Evolutionary conservation across 2,797 vertebrate species (phyloP).

Genomic region (Mustela erminea): DNA sequence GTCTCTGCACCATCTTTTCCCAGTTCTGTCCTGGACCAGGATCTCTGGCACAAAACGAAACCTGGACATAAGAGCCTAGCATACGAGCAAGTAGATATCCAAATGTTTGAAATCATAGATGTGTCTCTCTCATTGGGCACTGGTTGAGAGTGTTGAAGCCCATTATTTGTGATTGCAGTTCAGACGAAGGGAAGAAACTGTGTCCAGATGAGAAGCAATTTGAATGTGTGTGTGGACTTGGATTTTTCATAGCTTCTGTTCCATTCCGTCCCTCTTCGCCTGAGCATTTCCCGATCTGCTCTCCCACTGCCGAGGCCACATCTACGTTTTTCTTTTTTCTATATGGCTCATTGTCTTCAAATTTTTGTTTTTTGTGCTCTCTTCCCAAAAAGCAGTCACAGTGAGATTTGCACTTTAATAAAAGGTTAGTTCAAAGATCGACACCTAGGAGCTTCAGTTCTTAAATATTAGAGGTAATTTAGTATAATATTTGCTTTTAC

Average conservation of each 20-base stretch:
- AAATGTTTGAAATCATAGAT: conserved; percentile 33
- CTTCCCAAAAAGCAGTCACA: neutral
- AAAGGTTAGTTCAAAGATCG: neutral
- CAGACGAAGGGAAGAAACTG: neutral
- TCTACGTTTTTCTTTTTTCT: neutral
- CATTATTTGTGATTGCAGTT: conserved; percentile 38
- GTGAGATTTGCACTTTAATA: neutral
- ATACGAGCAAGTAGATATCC: conserved; percentile 1
- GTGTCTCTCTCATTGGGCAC: neutral
- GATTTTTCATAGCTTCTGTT: conserved; percentile 48
- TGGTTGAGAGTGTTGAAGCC: neutral
- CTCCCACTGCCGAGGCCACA: neutral
- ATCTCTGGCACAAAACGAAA: conserved; percentile 58
- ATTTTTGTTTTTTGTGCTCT: neutral
- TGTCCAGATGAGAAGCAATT: conserved; percentile 6
- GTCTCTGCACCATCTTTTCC: conserved; percentile 59
- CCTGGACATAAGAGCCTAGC: conserved; percentile 54
- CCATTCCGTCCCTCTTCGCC: conserved; percentile 16
- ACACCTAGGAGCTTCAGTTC: neutral
- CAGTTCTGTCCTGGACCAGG: conserved; percentile 46
- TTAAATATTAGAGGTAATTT: neutral
- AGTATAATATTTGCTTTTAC: neutral
- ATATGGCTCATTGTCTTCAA: neutral
- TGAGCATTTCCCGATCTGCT: conserved; percentile 33
- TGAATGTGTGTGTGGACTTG: conserved; percentile 50